Evolutionary conservation across 1,140 invertebrate species (phyloP).

Genomic region (Archegozetes longisetosus): DNA sequence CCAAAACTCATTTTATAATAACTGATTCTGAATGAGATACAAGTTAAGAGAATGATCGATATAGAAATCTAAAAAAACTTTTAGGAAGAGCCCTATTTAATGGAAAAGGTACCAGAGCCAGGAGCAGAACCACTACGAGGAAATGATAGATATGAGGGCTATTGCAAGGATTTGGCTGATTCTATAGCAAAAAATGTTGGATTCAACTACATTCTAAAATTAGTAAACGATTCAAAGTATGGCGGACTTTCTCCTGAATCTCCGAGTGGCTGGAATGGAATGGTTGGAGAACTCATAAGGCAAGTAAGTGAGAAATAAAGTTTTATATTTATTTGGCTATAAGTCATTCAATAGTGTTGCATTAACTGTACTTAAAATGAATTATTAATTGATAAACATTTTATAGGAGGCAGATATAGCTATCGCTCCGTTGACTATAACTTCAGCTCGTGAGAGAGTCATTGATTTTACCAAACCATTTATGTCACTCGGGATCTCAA

Average conservation of each 20-base stretch:
- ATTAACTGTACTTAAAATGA: not conserved
- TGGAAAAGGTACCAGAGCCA: slow-evolving; percentile 46
- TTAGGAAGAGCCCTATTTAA: slow-evolving; percentile 75
- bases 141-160: slow-evolving; percentile 76
- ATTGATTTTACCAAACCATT: slow-evolving; percentile 44
- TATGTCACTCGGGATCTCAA: slow-evolving; percentile 39
- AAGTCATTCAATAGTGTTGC: not conserved
- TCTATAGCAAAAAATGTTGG: slow-evolving; percentile 57
- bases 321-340: not conserved
- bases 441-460: slow-evolving; percentile 35
- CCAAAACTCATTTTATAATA: too few species aligned
- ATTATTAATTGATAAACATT: not conserved
- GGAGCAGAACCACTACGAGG: slow-evolving; percentile 46
- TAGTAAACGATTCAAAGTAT: slow-evolving; percentile 68
- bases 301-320: slow-evolving; percentile 65
- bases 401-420: slow-evolving; percentile 37
- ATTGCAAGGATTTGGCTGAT: slow-evolving; percentile 79
- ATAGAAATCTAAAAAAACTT: too few species aligned
- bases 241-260: slow-evolving; percentile 57
- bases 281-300: slow-evolving; percentile 87
- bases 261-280: slow-evolving; percentile 78
- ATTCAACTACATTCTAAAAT: slow-evolving; percentile 42
- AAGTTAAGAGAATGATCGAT: too few species aligned
- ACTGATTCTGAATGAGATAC: too few species aligned
- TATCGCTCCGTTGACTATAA: slow-evolving; percentile 40